Evolutionary conservation across 2,888 invertebrate genomes (phyloP).

Genomic region (Catotricha subobsoleta): DNA sequence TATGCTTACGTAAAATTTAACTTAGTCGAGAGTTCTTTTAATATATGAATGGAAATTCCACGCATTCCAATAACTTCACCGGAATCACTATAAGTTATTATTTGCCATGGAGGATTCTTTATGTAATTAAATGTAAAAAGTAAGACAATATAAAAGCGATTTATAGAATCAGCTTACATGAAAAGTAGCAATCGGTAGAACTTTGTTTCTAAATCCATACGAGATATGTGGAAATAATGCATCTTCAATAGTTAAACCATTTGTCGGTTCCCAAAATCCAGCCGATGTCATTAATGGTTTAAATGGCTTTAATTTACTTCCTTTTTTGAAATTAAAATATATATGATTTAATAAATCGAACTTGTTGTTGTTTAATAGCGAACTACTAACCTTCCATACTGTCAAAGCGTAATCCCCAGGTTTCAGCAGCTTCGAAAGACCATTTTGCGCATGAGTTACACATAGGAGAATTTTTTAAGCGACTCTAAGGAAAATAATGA

Average conservation of each 20-base stretch:
- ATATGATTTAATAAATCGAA: background rate
- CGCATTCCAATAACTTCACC: constrained; percentile 39
- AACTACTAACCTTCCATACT: background rate
- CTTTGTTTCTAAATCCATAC: constrained; percentile 59
- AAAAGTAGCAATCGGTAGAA: constrained; percentile 53
- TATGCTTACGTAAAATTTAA: constrained; percentile 60
- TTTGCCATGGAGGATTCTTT: constrained; percentile 82
- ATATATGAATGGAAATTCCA: constrained; percentile 63
- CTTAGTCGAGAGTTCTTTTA: constrained; percentile 52
- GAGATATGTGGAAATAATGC: constrained; percentile 60
- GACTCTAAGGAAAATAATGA: constrained; percentile 17
- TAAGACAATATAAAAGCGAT: background rate
- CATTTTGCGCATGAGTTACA: constrained; percentile 40
- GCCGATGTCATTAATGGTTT: constrained; percentile 31
- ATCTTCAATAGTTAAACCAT: constrained; percentile 47
- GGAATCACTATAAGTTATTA: constrained; percentile 39
- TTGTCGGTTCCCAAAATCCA: constrained; percentile 56
- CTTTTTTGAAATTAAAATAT: background rate
- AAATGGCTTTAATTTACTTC: background rate
- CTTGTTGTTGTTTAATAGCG: background rate
- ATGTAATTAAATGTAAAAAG: constrained; percentile 14
- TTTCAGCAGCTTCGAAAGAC: constrained; percentile 36
- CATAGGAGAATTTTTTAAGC: constrained; percentile 19
- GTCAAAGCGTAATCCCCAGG: constrained; percentile 31
- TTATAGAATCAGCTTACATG: constrained; percentile 41